These are phyloP conservation scores for Eupithecia dodoneata DNA, from an alignment of 2,888 invertebrate species.

Conservation along the genomic window DNA sequence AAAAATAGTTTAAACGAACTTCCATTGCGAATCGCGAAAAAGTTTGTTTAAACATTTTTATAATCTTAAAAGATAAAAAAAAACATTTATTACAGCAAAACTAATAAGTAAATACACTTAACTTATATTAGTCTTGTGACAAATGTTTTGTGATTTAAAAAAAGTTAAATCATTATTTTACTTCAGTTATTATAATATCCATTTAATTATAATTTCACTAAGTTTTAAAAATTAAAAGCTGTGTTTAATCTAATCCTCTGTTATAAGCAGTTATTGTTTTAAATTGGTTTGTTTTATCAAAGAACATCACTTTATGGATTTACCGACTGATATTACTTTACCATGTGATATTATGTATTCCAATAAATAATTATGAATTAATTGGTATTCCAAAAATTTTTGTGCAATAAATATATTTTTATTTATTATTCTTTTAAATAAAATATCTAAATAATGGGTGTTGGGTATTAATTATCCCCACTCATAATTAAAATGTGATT, in stretches of 20 bases:
- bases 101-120: no score
- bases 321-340: slow-evolving; percentile 28
- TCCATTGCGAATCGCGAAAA: not conserved
- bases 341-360: slow-evolving; percentile 15
- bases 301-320: not conserved
- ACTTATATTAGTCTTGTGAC: not conserved
- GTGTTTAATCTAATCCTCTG: not conserved
- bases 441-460: slow-evolving; percentile 1
- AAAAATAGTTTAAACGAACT: not conserved
- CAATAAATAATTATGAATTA: not conserved
- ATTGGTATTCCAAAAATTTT: slow-evolving; percentile 29
- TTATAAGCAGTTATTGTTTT: not conserved
- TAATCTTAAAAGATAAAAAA: no score
- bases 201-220: not conserved
- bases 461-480: not conserved
- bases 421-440: slow-evolving; percentile 18
- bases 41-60: not conserved
- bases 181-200: not conserved
- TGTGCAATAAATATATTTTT: slow-evolving; percentile 27
- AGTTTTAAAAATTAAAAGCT: not conserved
- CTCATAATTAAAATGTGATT: slow-evolving; percentile 3
- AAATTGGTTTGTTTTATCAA: not conserved
- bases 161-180: not conserved
- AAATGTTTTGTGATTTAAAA: not conserved
- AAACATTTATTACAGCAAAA: no score